Conservation (phyloP, 1,140 invertebrate genomes). For the Trissolcus basalis region DNA sequence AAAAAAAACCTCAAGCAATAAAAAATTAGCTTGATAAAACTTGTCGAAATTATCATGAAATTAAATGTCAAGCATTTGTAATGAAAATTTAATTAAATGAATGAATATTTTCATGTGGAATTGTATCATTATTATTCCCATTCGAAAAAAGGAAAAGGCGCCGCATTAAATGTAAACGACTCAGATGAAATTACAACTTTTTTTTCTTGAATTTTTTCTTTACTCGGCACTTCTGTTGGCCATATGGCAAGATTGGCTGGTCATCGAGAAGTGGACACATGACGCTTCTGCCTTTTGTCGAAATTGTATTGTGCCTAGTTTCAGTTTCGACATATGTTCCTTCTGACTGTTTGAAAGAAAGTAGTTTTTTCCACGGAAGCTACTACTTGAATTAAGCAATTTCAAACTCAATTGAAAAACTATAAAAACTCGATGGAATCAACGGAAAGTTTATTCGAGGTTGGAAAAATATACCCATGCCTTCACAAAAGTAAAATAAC, state of each 20-base stretch:
- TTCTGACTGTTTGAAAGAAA: slow-evolving; percentile 21
- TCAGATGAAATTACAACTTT: slow-evolving; percentile 47
- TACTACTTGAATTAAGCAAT: slow-evolving; percentile 7
- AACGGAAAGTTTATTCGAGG: background rate
- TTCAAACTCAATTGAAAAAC: background rate
- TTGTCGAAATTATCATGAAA: too few species aligned
- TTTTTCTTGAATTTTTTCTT: slow-evolving; percentile 24
- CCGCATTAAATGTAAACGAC: slow-evolving; percentile 21
- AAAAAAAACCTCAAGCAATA: too few species aligned
- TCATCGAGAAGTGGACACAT: slow-evolving; percentile 56
- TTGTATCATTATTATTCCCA: background rate
- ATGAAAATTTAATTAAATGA: background rate
- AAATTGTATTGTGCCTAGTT: slow-evolving; percentile 63
- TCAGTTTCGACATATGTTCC: slow-evolving; percentile 60
- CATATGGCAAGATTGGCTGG: slow-evolving; percentile 64
- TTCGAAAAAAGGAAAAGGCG: slow-evolving; percentile 6
- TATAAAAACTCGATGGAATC: background rate
- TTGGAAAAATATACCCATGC: too few species aligned
- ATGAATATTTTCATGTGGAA: background rate
- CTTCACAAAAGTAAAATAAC: too few species aligned
- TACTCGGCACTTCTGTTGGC: slow-evolving; percentile 54
- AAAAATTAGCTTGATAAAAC: too few species aligned
- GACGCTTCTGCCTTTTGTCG: slow-evolving; percentile 58
- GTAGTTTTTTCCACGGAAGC: slow-evolving; percentile 26
- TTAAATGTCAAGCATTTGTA: too few species aligned